Evolutionary conservation across 1,140 invertebrate genomes (phyloP).

Genomic region (Papilio xuthus): DNA sequence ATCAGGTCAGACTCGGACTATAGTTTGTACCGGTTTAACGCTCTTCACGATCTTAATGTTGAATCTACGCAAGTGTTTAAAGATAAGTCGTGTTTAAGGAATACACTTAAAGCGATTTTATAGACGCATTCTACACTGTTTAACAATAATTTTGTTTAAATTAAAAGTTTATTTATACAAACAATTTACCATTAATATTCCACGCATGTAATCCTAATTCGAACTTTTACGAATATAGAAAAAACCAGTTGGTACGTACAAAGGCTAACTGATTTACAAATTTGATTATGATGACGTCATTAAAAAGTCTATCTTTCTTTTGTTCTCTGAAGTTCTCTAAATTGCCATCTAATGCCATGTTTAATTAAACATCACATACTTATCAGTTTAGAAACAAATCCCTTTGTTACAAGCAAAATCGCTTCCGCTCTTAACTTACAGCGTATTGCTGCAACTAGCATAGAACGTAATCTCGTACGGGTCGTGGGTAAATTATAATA

Average conservation of each 20-base stretch:
- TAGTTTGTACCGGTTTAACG: constrained; percentile 1
- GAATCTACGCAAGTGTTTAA: constrained; percentile 25
- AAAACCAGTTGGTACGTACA: no score
- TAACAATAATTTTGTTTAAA: no score
- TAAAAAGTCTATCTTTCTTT: neutral
- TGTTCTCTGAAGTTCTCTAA: neutral
- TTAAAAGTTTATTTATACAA: no score
- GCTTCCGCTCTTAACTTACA: constrained; percentile 19
- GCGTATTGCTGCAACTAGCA: constrained; percentile 10
- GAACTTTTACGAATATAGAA: no score
- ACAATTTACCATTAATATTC: no score
- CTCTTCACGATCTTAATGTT: constrained; percentile 15
- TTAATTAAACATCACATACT: neutral
- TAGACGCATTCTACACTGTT: neutral
- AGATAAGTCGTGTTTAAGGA: neutral
- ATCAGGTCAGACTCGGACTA: constrained; percentile 6
- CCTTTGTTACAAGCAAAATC: neutral
- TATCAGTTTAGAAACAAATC: neutral
- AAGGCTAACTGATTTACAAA: neutral
- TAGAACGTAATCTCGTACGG: constrained; percentile 13
- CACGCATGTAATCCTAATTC: no score
- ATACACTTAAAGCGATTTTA: constrained; percentile 3
- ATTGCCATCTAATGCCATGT: neutral
- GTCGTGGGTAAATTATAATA: constrained; percentile 33
- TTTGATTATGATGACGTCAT: neutral